These are phyloP conservation scores for Morpho achilles DNA, from an alignment of 2,888 invertebrate species.

Conservation along the genomic window DNA sequence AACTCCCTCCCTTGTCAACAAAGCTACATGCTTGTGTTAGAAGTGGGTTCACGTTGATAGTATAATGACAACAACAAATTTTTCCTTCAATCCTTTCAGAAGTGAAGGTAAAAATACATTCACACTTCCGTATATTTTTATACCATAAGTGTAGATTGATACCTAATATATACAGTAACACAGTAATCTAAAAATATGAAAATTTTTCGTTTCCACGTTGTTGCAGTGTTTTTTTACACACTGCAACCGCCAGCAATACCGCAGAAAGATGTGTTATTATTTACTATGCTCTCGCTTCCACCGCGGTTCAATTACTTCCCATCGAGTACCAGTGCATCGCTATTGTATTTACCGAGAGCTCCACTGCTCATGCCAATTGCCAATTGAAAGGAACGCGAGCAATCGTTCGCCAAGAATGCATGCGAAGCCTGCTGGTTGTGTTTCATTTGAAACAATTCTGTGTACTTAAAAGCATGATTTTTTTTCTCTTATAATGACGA, in stretches of 20 bases:
- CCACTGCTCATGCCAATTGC: constrained; percentile 67
- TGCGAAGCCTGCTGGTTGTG: constrained; percentile 5
- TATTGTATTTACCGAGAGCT: constrained; percentile 73
- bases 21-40: too few relatives aligned
- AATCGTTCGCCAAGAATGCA: constrained; percentile 11
- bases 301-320: constrained; percentile 47
- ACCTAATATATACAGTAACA: too few relatives aligned
- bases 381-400: constrained; percentile 55
- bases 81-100: too few relatives aligned
- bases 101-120: too few relatives aligned
- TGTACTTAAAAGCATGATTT: background rate
- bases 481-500: background rate
- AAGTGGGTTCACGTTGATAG: too few relatives aligned
- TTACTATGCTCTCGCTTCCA: constrained; percentile 53
- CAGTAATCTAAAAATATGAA: too few relatives aligned
- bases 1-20: too few relatives aligned
- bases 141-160: too few relatives aligned
- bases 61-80: too few relatives aligned
- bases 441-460: constrained; percentile 12
- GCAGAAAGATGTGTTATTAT: constrained; percentile 49
- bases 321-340: constrained; percentile 59
- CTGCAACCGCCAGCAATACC: constrained; percentile 8
- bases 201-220: too few relatives aligned
- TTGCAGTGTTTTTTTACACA: too few relatives aligned
- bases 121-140: too few relatives aligned